Evolutionary conservation across 37 sponge, comb jelly and placozoan species (phyloP).

Genomic region (Eunapius fragilis): DNA sequence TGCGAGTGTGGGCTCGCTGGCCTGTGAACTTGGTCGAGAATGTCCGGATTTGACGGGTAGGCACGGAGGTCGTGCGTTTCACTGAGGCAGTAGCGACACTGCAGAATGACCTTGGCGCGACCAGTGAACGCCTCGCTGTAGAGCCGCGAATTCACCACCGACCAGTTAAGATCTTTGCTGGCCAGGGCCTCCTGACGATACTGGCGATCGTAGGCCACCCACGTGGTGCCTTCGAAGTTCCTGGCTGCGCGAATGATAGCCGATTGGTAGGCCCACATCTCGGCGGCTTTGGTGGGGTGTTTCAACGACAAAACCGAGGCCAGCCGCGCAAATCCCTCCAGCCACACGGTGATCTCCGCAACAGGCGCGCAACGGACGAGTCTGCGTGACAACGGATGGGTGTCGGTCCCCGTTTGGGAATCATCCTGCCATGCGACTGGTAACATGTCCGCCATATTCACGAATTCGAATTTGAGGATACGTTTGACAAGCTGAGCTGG

Average conservation of each 20-base stretch:
- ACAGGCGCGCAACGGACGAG: background rate
- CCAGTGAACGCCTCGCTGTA: background rate
- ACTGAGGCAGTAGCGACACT: conserved; percentile 2
- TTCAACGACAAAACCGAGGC: background rate
- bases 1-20: no score
- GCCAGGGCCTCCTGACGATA: conserved; percentile 7
- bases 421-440: background rate
- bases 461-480: conserved; percentile 2
- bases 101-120: background rate
- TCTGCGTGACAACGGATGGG: no score
- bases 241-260: conserved; percentile 2
- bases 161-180: background rate
- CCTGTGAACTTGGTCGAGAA: no score
- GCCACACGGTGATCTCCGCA: background rate
- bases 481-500: background rate
- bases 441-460: conserved; percentile 2
- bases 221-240: conserved; percentile 3
- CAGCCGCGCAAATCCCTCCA: background rate
- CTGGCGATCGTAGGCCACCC: conserved; percentile 14
- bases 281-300: background rate
- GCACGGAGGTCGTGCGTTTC: background rate
- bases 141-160: background rate
- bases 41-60: background rate
- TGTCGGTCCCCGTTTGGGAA: background rate
- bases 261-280: conserved; percentile 7